Conservation (phyloP, 2,113 vertebrate species). For the Gavialis gangeticus region DNA sequence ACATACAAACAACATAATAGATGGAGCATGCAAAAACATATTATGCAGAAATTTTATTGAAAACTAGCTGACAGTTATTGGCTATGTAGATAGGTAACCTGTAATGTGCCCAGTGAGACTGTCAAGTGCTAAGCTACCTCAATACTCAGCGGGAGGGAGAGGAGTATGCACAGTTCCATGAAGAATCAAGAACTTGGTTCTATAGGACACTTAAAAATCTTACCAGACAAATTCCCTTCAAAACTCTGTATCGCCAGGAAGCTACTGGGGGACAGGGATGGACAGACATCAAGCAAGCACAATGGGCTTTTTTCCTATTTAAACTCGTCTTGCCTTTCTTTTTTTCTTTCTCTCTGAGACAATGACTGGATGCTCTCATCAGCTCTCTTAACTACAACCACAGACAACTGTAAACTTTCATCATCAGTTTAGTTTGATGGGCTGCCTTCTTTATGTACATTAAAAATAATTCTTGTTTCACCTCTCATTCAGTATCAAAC, state of each 20-base stretch:
- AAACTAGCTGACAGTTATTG: not conserved
- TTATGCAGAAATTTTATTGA: not conserved
- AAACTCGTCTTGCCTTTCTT: not conserved
- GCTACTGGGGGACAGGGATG: too few species aligned
- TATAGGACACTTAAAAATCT: too few species aligned
- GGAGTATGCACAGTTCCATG: not conserved
- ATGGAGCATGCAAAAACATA: not conserved
- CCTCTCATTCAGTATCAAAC: not conserved
- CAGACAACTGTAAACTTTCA: accelerated
- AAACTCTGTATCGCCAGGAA: too few species aligned
- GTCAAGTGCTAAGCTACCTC: not conserved
- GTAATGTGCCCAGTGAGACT: not conserved
- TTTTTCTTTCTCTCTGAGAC: not conserved
- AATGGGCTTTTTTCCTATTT: not conserved
- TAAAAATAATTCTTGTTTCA: not conserved
- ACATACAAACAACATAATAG: not conserved
- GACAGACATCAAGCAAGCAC: too few species aligned
- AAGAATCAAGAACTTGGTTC: not conserved
- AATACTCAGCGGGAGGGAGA: accelerated
- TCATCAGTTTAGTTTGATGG: not conserved
- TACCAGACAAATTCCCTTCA: too few species aligned
- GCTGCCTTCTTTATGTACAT: not conserved
- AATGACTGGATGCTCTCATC: not conserved
- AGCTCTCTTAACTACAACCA: too few species aligned
- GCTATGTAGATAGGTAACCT: not conserved